Conservation (phyloP, 2,113 vertebrate species). For the Cervus canadensis region DNA sequence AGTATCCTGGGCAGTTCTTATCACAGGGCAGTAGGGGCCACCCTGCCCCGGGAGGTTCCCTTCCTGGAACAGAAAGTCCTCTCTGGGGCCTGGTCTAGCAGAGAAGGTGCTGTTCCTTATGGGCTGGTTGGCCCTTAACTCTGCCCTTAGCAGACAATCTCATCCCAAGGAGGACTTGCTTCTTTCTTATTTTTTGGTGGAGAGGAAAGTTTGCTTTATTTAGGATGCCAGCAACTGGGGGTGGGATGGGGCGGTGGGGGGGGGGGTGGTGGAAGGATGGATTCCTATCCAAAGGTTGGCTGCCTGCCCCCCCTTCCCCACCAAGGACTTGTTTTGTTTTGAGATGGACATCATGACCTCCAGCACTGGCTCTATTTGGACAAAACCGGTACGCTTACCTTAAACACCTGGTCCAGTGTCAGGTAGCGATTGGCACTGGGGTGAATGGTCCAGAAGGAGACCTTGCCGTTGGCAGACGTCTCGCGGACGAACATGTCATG, state of each 20-base stretch:
- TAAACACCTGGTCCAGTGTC: slow-evolving; percentile 93
- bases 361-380: neutral
- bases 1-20: neutral
- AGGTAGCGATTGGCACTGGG: slow-evolving; percentile 94
- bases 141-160: neutral
- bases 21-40: neutral
- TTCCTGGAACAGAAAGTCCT: neutral
- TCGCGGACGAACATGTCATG: slow-evolving; percentile 97
- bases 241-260: neutral
- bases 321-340: neutral
- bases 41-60: neutral
- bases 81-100: neutral
- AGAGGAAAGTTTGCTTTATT: neutral
- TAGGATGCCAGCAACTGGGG: neutral
- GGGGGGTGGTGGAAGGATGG: neutral
- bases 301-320: rapidly evolving
- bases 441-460: slow-evolving; percentile 96
- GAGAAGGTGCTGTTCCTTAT: neutral
- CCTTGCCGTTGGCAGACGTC: slow-evolving; percentile 87
- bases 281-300: neutral
- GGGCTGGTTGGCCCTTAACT: neutral
- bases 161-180: neutral
- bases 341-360: neutral
- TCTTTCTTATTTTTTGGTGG: neutral
- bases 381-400: slow-evolving; percentile 79